Evolutionary conservation across 2,113 vertebrate species (phyloP), one percentile per base, ranked within the genome.

Genomic region (Alethe castanea): DNA sequence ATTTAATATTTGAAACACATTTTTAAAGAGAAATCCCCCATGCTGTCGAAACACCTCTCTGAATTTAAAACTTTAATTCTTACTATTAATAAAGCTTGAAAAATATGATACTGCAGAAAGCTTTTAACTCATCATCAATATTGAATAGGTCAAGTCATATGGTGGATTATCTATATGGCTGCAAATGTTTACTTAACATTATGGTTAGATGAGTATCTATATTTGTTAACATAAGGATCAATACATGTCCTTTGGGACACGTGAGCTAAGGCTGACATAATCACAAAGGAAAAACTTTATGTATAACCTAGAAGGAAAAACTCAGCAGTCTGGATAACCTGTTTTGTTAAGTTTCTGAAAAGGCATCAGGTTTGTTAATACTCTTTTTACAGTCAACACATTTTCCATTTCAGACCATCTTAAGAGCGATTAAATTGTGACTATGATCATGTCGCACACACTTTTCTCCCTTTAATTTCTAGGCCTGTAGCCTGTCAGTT

Each of bases 131-230:
- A 73, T 57, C 36, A 81, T 25, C 16, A 69, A 77, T 54, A 66
- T 57, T 0, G 1, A 82, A 6, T 28, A 69, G 33, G 19, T 17
- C 44, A 71, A 57, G 10, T 25, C 1, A 0, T 61, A 11, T 31
- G n/a, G 20, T 47, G 44, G 45, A n/a, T 74, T 81, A 89, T 23
- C 40, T 42, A 12, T 25, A 57, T 12, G 25, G 45, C 28, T 89
- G 40, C 36, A 95, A 69, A 48, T 19, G 6, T 31, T 56, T 60
- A 17, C 28, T 83, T 81, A 81, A 74, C 64, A 42, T 52, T 19
- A 36, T 29, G 23, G 35, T 73, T 60, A 93, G 38, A 65, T 65
- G 45, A 8, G 23, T 31, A 69, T 17, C 25, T 80, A 1, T 44
- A n/a, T n/a, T 78, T 84, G 8, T 42, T 80, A 66, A 26, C 2